phyloP scores from a whole-genome alignment of 2,888 invertebrate species.

The Meta bourneti region DNA sequence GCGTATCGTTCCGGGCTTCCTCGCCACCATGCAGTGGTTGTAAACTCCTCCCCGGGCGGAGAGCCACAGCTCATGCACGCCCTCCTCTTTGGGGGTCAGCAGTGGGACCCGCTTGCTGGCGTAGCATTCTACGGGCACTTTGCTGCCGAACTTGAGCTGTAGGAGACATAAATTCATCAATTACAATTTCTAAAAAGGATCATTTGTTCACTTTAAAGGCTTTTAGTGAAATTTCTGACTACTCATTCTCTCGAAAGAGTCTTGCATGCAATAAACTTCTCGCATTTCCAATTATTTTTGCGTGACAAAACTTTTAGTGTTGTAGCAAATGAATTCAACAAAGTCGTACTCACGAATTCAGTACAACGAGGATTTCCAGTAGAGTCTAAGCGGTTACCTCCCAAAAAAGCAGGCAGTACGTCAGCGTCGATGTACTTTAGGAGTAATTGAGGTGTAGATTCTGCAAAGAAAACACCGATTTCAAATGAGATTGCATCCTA shows the following conservation, averaged over 20 bases:
- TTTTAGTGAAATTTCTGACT: too few relatives aligned
- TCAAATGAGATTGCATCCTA: too few relatives aligned
- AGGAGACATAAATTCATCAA: background rate
- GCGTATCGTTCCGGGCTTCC: constrained; percentile 2
- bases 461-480: background rate
- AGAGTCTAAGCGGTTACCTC: constrained; percentile 43
- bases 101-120: constrained; percentile 16
- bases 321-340: too few relatives aligned
- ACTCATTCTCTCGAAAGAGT: too few relatives aligned
- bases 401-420: constrained; percentile 33
- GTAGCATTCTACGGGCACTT: constrained; percentile 48
- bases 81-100: constrained; percentile 9
- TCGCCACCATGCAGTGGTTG: constrained; percentile 38
- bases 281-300: too few relatives aligned
- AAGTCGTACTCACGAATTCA: constrained; percentile 40
- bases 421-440: constrained; percentile 60
- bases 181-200: background rate
- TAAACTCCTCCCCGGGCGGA: constrained; percentile 11
- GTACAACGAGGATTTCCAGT: constrained; percentile 48
- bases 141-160: constrained; percentile 39
- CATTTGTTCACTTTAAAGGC: background rate
- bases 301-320: too few relatives aligned
- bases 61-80: constrained; percentile 12
- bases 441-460: constrained; percentile 13
- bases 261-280: too few relatives aligned